Evolutionary conservation across 2,113 vertebrate genomes (phyloP).

Genomic region (Cynopterus brachyotis): DNA sequence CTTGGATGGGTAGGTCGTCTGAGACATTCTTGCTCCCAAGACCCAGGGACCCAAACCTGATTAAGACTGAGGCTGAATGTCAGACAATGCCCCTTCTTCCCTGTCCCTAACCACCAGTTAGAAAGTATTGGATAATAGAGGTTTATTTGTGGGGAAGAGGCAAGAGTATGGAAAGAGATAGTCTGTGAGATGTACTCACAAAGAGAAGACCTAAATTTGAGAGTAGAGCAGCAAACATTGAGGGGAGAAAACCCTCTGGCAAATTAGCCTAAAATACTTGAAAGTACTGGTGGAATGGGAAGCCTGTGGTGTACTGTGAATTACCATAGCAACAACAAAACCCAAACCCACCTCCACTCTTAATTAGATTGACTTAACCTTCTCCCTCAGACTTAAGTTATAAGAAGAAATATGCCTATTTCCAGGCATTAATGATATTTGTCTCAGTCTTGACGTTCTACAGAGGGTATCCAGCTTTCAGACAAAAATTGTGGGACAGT

Average conservation of each 20-base stretch:
- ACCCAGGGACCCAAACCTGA: neutral
- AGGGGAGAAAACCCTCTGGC: neutral
- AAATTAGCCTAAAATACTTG: neutral
- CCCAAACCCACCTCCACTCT: neutral
- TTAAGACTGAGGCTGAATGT: neutral
- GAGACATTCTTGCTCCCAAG: neutral
- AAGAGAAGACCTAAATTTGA: neutral
- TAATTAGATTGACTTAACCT: neutral
- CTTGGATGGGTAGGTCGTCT: neutral
- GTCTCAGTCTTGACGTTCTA: neutral
- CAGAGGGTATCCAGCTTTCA: neutral
- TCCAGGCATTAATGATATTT: neutral
- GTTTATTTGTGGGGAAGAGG: neutral
- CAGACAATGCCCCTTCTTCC: neutral
- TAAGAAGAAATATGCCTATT: conserved; percentile 1
- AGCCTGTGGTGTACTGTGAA: neutral
- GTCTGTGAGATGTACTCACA: neutral
- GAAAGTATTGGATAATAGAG: neutral
- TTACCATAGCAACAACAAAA: neutral
- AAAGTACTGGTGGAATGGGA: neutral
- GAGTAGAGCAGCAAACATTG: neutral
- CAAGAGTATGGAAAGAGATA: neutral
- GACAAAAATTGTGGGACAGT: neutral
- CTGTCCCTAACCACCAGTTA: neutral
- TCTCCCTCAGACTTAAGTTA: neutral